Percentiles rank a stretch among this genome's conserved stretches.
Evolutionary conservation across 2,113 vertebrate genomes (phyloP).

Genomic region (Triplophysa dalaica): DNA sequence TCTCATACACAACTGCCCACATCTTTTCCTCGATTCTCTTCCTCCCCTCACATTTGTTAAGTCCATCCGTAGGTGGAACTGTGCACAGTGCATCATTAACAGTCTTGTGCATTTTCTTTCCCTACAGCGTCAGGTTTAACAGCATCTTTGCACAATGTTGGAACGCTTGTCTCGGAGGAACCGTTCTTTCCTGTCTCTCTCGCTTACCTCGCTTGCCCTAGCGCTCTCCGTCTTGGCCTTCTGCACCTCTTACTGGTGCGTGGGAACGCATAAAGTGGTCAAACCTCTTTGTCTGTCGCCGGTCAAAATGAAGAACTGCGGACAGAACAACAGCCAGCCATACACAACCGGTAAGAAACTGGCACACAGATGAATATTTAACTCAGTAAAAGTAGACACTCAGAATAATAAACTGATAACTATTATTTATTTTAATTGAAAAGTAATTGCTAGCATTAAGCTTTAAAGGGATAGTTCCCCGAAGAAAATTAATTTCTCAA

Average conservation of each 20-base stretch:
- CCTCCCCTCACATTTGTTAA: not conserved
- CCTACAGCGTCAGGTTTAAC: conserved; percentile 1
- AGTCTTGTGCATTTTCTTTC: not conserved
- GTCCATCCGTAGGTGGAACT: not conserved
- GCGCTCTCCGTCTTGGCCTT: conserved; percentile 79
- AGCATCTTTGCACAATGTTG: conserved; percentile 65
- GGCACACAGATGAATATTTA: too few species aligned
- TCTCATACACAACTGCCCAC: not conserved
- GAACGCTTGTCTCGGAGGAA: conserved; percentile 71
- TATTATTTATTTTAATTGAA: too few species aligned
- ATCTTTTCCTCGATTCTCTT: not conserved
- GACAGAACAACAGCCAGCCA: conserved; percentile 73
- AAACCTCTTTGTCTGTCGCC: conserved; percentile 82
- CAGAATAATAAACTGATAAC: too few species aligned
- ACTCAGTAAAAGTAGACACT: too few species aligned
- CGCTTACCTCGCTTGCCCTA: conserved; percentile 77
- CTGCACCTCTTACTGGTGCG: conserved; percentile 84
- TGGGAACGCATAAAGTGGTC: conserved; percentile 83
- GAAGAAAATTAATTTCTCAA: too few species aligned
- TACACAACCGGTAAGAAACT: conserved; percentile 69
- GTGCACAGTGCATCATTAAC: not conserved
- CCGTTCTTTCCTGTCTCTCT: conserved; percentile 77
- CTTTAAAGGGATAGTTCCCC: too few species aligned
- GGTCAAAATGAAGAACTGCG: conserved; percentile 81
- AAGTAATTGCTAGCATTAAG: too few species aligned